phyloP scores from a whole-genome alignment of 2,113 vertebrate genomes.

The Phainopepla nitens region DNA sequence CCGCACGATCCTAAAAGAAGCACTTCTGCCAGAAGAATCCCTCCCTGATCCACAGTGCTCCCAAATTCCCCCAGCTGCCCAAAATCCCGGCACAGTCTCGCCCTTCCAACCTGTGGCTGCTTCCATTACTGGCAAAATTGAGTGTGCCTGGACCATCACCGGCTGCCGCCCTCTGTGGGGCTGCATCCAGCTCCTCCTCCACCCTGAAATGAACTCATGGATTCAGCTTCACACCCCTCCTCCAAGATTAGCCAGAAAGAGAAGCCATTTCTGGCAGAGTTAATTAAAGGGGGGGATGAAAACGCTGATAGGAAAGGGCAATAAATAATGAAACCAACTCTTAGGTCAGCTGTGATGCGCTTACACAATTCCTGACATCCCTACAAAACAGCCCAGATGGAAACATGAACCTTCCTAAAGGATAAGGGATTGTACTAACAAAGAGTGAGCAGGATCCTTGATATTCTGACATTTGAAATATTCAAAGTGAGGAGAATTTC shows the following conservation, averaged over 20 bases:
- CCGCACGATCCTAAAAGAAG: fast-evolving
- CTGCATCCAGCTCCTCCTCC: not conserved
- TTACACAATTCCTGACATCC: not conserved
- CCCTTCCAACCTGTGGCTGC: not conserved
- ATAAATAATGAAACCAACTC: not conserved
- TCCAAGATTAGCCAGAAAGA: not conserved
- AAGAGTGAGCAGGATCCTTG: not conserved
- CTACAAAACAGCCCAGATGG: not conserved
- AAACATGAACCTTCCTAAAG: not conserved
- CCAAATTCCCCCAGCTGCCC: not conserved
- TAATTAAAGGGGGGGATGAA: not conserved
- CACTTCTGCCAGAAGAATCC: not conserved
- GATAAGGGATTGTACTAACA: fast-evolving
- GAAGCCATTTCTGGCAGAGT: not conserved
- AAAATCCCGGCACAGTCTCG: not conserved
- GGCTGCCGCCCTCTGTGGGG: not conserved
- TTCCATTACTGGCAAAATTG: not conserved
- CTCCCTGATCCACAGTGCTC: fast-evolving
- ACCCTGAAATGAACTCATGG: not conserved
- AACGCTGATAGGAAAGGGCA: not conserved
- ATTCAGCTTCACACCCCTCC: not conserved
- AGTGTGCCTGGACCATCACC: fast-evolving
- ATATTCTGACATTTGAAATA: not conserved
- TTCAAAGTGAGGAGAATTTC: not conserved
- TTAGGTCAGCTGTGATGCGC: not conserved